A percentile compares a stretch with the other conserved stretches of the same genome.
phyloP scores from a whole-genome alignment of 2,888 invertebrate species.

The Oscheius myriophilus region DNA sequence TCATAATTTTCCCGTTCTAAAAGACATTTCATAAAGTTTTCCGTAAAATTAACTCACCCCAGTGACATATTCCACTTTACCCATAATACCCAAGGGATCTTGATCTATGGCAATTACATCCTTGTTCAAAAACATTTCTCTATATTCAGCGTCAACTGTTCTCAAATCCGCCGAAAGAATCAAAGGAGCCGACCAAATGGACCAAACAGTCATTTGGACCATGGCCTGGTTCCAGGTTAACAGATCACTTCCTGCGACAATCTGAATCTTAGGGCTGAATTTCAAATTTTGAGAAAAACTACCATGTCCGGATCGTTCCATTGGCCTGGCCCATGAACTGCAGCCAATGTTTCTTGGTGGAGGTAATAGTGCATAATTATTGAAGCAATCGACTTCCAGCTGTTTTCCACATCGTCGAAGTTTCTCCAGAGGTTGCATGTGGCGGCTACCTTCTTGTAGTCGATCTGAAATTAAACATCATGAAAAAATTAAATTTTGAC shows the following conservation, averaged over 20 bases:
- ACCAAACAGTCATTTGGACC: slow-evolving; percentile 57
- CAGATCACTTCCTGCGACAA: slow-evolving; percentile 58
- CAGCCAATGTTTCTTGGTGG: slow-evolving; percentile 70
- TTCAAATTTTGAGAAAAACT: slow-evolving; percentile 37
- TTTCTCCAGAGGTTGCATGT: slow-evolving; percentile 74
- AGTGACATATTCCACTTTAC: slow-evolving; percentile 54
- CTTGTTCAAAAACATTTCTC: slow-evolving; percentile 58
- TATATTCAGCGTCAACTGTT: slow-evolving; percentile 40
- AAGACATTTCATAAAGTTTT: slow-evolving; percentile 5
- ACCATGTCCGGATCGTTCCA: slow-evolving; percentile 75
- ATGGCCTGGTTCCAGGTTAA: slow-evolving; percentile 43
- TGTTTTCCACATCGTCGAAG: slow-evolving; percentile 71
- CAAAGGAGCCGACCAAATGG: slow-evolving; percentile 31
- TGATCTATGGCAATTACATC: slow-evolving; percentile 67
- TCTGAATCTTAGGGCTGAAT: slow-evolving; percentile 12
- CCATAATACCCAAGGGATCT: slow-evolving; percentile 67
- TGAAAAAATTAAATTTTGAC: not conserved
- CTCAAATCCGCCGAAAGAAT: slow-evolving; percentile 36
- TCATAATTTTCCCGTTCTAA: slow-evolving; percentile 45
- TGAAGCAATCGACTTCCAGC: slow-evolving; percentile 69
- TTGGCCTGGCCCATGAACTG: slow-evolving; percentile 72
- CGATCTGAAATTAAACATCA: slow-evolving; percentile 37
- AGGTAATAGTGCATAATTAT: slow-evolving; percentile 72
- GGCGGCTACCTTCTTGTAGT: slow-evolving; percentile 70
- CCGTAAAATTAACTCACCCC: slow-evolving; percentile 4